Evolutionary conservation across 1,140 invertebrate genomes (phyloP).

Genomic region (Heterodera schachtii): DNA sequence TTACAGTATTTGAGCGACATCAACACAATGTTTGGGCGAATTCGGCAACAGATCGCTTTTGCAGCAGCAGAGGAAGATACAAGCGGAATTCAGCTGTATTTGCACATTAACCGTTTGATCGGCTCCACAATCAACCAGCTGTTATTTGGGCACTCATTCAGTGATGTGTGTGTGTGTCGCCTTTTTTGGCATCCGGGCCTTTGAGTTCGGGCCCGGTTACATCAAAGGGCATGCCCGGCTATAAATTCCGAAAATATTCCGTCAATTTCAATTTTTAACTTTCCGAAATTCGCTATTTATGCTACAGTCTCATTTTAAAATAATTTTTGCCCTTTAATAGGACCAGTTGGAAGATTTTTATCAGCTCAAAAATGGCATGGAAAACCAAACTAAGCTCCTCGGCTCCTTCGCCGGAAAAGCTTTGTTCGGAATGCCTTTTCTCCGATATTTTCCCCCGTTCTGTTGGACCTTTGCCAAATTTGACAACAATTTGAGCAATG

Average conservation of each 20-base stretch:
- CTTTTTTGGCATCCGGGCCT: no score
- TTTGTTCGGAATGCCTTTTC: constrained; percentile 20
- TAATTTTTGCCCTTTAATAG: constrained; percentile 7
- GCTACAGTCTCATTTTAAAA: background rate
- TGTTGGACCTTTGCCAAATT: constrained; percentile 14
- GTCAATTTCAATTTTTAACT: no score
- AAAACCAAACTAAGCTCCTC: constrained; percentile 7
- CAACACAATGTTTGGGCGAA: background rate
- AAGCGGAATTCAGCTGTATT: background rate
- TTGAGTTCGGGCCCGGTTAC: no score
- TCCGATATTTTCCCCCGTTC: constrained; percentile 30
- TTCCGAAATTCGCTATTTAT: no score
- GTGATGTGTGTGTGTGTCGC: background rate
- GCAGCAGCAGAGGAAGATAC: background rate
- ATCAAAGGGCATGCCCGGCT: no score
- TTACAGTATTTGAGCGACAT: constrained; percentile 24
- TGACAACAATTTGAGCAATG: background rate
- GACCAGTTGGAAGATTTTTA: constrained; percentile 12
- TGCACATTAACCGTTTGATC: constrained; percentile 17
- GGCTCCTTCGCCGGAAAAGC: constrained; percentile 1
- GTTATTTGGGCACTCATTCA: constrained; percentile 32
- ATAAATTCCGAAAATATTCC: no score
- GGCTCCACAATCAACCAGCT: constrained; percentile 35
- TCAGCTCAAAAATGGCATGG: constrained; percentile 19
- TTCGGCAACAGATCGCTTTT: background rate